Conservation (phyloP, 1,140 invertebrate genomes). For the Caenorhabditis tropicalis region DNA sequence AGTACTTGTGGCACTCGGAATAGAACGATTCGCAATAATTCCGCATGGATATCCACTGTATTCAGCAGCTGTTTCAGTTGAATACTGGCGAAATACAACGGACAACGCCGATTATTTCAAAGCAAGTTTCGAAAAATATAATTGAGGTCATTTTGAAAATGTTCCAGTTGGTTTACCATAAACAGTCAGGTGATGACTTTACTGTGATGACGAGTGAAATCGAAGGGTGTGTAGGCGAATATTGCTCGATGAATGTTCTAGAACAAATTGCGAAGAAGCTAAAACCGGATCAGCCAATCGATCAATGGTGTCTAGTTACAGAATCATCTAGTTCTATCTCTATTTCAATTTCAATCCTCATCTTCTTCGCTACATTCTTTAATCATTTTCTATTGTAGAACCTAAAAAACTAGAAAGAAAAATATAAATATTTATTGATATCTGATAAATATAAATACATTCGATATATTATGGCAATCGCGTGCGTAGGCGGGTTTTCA, state of each 20-base stretch:
- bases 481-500: background rate
- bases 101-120: conserved; percentile 39
- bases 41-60: conserved; percentile 43
- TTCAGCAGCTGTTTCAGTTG: conserved; percentile 35
- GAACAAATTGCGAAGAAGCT: background rate
- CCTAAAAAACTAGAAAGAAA: too few species aligned
- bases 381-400: background rate
- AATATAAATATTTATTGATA: conserved; percentile 23
- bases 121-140: background rate
- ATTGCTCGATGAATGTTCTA: conserved; percentile 33
- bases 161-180: conserved; percentile 40
- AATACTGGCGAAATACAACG: conserved; percentile 18
- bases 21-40: background rate
- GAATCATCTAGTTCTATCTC: background rate
- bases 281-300: conserved; percentile 26
- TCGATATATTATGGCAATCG: conserved; percentile 23
- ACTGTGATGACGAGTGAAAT: conserved; percentile 16
- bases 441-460: background rate
- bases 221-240: conserved; percentile 9
- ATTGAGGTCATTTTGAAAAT: background rate
- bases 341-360: too few species aligned
- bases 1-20: conserved; percentile 12
- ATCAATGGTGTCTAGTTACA: conserved; percentile 11
- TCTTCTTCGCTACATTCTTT: background rate
- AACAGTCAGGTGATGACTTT: background rate